Evolutionary conservation across 1,140 invertebrate genomes (phyloP).

Genomic region (Procambarus clarkii): DNA sequence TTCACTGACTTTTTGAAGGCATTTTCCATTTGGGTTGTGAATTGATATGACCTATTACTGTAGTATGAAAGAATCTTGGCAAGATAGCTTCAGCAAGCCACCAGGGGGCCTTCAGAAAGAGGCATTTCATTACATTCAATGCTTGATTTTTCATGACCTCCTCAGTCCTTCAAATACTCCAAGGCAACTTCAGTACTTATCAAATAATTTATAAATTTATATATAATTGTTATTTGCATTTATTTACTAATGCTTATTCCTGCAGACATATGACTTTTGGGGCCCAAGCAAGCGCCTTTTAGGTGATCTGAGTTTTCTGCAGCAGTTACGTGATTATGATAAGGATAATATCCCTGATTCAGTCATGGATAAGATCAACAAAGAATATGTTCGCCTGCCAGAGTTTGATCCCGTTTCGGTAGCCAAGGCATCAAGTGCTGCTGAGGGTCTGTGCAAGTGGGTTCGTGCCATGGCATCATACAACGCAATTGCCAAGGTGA

Average conservation of each 20-base stretch:
- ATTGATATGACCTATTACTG: too few relatives aligned
- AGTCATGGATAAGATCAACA: constrained; percentile 91
- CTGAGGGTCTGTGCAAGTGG: constrained; percentile 95
- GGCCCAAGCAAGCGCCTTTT: constrained; percentile 91
- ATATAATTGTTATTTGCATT: background rate
- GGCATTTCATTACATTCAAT: too few relatives aligned
- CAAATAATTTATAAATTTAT: background rate
- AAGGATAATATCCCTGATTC: constrained; percentile 90
- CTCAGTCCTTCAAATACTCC: too few relatives aligned
- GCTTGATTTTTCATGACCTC: too few relatives aligned
- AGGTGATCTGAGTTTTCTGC: constrained; percentile 94
- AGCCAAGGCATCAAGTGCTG: constrained; percentile 92
- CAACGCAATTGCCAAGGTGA: constrained; percentile 68
- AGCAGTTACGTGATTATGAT: constrained; percentile 91
- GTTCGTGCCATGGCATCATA: constrained; percentile 79
- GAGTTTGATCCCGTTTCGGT: constrained; percentile 94
- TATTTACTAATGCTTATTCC: constrained; percentile 7
- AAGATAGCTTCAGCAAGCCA: too few relatives aligned
- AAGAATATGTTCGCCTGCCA: constrained; percentile 85
- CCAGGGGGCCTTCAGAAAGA: too few relatives aligned
- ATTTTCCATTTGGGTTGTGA: too few relatives aligned
- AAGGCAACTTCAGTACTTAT: background rate
- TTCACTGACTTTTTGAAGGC: too few relatives aligned
- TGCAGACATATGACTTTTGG: constrained; percentile 92
- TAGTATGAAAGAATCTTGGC: too few relatives aligned